Conservation (phyloP, 2,888 invertebrate species). For the Synergus japonicus region DNA sequence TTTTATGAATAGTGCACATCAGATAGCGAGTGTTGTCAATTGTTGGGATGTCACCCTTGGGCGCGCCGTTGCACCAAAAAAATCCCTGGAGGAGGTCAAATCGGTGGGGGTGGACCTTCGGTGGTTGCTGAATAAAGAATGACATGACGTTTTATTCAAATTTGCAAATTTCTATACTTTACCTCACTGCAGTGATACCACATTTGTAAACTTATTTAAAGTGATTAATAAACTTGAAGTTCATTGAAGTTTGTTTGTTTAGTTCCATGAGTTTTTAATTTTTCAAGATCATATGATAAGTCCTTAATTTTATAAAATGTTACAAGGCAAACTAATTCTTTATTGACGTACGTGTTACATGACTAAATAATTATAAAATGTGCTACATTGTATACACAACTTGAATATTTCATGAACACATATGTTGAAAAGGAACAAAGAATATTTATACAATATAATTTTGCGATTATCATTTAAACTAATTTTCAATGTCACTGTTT, state of each 20-base stretch:
- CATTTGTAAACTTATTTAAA: background rate
- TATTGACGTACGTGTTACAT: background rate
- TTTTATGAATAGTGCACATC: constrained; percentile 52
- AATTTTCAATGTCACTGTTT: too few species aligned
- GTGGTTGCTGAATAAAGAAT: background rate
- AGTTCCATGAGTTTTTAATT: background rate
- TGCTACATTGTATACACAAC: background rate
- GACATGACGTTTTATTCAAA: background rate
- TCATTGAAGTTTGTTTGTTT: background rate
- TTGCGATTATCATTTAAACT: too few species aligned
- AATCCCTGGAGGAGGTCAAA: background rate
- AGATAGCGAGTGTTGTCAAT: constrained; percentile 52
- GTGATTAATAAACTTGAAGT: background rate
- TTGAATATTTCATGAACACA: background rate
- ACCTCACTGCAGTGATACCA: background rate
- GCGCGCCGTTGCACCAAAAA: constrained; percentile 54
- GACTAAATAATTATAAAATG: background rate
- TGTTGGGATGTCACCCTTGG: constrained; percentile 57
- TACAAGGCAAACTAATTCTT: background rate
- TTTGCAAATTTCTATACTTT: background rate
- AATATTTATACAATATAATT: background rate
- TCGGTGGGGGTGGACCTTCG: background rate
- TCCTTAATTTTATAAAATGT: background rate
- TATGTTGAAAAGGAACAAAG: background rate
- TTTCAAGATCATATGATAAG: background rate